phyloP scores from a whole-genome alignment of 1,140 invertebrate species.

The Brachionus manjavacas region DNA sequence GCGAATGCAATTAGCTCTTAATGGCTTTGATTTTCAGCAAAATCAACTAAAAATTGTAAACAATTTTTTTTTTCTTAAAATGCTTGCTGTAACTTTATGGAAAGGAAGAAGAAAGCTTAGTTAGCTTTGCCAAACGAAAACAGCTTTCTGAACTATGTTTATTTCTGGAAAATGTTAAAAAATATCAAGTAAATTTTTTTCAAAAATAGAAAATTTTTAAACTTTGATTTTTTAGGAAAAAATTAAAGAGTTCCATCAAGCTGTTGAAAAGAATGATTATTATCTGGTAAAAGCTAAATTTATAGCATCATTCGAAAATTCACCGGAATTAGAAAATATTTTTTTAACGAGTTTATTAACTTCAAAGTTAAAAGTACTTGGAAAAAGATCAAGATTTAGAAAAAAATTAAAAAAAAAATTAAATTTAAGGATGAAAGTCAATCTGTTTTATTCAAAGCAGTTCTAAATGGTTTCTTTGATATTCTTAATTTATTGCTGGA shows the following conservation, averaged over 20 bases:
- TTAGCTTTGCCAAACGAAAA: background rate
- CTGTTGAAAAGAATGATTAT: conserved; percentile 41
- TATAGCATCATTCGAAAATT: background rate
- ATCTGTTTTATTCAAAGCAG: conserved; percentile 38
- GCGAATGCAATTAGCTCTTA: conserved; percentile 23
- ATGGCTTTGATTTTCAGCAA: background rate
- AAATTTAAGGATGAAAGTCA: conserved; percentile 1
- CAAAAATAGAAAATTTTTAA: too few species aligned
- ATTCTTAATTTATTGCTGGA: conserved; percentile 25
- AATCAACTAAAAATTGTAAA: background rate
- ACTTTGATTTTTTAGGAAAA: background rate
- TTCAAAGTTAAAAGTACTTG: background rate
- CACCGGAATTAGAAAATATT: background rate
- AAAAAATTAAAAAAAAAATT: background rate
- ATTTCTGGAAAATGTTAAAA: conserved; percentile 29
- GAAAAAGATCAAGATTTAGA: background rate
- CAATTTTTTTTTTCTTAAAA: too few species aligned
- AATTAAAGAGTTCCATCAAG: conserved; percentile 27
- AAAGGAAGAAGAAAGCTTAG: background rate
- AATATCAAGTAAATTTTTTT: conserved; percentile 15
- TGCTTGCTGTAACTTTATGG: too few species aligned
- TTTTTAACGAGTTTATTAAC: background rate
- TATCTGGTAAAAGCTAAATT: background rate
- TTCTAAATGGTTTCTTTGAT: conserved; percentile 5
- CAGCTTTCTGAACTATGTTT: background rate